These are phyloP conservation scores for Heliconius erato DNA, from an alignment of 2,888 invertebrate genomes.

Conservation along the genomic window DNA sequence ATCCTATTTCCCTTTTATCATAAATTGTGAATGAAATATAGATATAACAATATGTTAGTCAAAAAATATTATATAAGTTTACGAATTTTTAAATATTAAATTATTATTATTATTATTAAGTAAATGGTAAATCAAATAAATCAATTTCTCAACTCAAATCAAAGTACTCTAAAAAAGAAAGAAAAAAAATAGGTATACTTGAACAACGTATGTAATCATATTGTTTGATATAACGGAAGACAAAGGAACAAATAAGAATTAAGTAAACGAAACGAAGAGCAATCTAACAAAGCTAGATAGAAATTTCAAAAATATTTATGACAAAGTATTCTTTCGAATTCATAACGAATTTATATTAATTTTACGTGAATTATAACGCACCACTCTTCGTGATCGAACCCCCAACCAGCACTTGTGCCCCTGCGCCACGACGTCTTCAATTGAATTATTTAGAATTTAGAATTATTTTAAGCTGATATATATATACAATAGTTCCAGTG, in stretches of 20 bases:
- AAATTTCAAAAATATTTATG: background rate
- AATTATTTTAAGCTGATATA: background rate
- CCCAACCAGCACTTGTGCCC: too few species aligned
- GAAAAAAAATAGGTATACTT: background rate
- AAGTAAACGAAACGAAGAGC: background rate
- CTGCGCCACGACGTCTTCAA: too few species aligned
- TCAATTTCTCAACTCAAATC: background rate
- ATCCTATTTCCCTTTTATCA: slow-evolving; percentile 31
- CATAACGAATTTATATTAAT: background rate
- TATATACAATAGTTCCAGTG: background rate
- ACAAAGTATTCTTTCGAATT: background rate
- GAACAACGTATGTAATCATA: background rate
- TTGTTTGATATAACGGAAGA: background rate
- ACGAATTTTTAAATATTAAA: background rate
- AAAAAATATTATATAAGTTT: background rate
- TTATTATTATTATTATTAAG: too few species aligned
- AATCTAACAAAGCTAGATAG: slow-evolving; percentile 8
- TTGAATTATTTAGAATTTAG: too few species aligned
- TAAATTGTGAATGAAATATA: slow-evolving; percentile 21
- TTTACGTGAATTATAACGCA: background rate
- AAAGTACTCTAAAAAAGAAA: background rate
- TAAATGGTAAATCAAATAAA: background rate
- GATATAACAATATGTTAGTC: slow-evolving; percentile 4
- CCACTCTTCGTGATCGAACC: too few species aligned
- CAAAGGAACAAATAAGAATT: slow-evolving; percentile 1